phyloP scores from a whole-genome alignment of 2,113 vertebrate species.

The Dipodomys ordii region DNA sequence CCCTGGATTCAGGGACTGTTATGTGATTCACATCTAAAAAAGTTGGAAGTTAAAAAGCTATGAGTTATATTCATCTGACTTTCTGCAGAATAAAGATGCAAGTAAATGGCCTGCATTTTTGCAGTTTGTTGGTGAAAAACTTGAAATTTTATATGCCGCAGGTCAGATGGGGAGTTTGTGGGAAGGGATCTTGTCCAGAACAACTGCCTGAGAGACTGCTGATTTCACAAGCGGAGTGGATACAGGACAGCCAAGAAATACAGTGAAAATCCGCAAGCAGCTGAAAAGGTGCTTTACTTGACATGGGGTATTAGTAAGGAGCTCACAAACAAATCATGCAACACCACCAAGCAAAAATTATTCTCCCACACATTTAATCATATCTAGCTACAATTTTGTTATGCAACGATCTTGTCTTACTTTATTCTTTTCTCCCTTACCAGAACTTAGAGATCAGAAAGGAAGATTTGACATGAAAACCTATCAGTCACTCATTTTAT shows the following conservation, averaged over 20 bases:
- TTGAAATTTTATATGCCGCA: neutral
- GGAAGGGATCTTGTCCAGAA: neutral
- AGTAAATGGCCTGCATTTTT: neutral
- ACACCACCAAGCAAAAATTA: neutral
- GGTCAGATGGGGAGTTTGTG: neutral
- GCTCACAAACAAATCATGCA: neutral
- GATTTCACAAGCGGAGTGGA: neutral
- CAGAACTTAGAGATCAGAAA: neutral
- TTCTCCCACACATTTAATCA: neutral
- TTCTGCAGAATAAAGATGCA: neutral
- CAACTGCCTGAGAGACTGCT: neutral
- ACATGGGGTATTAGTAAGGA: neutral
- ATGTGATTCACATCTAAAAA: conserved; percentile 23
- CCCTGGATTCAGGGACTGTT: neutral
- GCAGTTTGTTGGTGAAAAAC: neutral
- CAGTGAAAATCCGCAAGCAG: neutral
- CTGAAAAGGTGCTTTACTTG: neutral
- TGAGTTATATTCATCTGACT: neutral
- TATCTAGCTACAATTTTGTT: neutral
- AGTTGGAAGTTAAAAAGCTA: neutral
- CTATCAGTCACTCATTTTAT: neutral
- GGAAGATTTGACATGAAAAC: neutral
- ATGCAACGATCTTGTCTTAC: neutral
- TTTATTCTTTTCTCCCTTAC: neutral
- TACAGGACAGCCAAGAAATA: neutral